Base-by-base conservation (phyloP, 2,888 invertebrate genomes). In the Venustoraphidia nigricollis region DNA sequence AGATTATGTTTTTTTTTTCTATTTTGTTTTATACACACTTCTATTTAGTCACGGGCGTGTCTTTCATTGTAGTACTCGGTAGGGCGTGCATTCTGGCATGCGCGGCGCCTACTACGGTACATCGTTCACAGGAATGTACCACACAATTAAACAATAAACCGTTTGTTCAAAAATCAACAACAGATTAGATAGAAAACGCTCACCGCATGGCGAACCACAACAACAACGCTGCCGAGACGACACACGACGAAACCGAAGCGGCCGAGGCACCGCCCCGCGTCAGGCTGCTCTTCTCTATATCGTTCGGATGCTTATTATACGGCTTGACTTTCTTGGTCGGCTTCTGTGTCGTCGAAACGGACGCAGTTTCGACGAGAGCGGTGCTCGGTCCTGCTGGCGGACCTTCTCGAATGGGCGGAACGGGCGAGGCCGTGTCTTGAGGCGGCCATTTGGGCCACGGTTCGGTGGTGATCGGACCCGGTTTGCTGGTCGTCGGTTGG, bases 241-340 rank as follows among this genome's bases (percentile, higher is more conserved):
- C 27, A 42, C 9, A 9, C 6, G 42, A 13, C 3, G 27, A 14
- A 17, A 17, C 42, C 27, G 40, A 39, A 39, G 34, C 14, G 9
- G 11, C 10, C 11, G 45, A 47, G 40, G 51, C 52, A 51, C 73
- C 75, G 60, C 76, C 81, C 64, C 86, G 83, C 50, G 89, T 89
- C 62, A 92, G 70, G 72, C 91, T 91, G 65, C 90, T 91, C 72
- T 91, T 92, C 60, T 90, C 87, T 58, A 91, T 90, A 69, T 92
- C 91, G 68, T 91, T 92, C 51, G 86, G 89, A 67, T 86, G 81
- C 66, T 86, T 86, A 66, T 84, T 84, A 72, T 84, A 68, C 61
- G 68, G 60, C 67, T 73, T 72, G 59, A 70, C 68, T 63, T 74
- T 74, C 70, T 86, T 86, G 58, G 82, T 81, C 58, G 80, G 75